Evolutionary conservation across 2,797 vertebrate genomes (phyloP).

Genomic region (Tangara arthus): DNA sequence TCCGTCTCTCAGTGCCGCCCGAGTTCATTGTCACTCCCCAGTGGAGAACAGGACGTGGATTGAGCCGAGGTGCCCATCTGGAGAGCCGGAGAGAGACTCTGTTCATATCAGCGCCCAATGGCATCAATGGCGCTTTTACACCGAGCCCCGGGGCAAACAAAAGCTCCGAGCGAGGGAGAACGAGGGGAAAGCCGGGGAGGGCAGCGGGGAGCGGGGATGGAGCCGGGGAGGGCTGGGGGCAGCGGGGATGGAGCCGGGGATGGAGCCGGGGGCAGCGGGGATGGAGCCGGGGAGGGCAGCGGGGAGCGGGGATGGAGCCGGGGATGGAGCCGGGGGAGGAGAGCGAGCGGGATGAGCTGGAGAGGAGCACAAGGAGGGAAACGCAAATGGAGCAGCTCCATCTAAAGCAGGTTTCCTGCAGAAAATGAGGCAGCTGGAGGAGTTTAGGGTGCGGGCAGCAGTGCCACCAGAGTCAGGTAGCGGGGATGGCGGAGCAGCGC

Average conservation of each 20-base stretch:
- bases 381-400: neutral
- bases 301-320: neutral
- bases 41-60: conserved; percentile 67
- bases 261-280: neutral
- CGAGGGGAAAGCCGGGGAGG: neutral
- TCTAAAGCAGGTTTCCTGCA: neutral
- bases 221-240: neutral
- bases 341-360: neutral
- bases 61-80: conserved; percentile 69
- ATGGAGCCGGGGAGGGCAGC: neutral
- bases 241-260: neutral
- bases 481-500: neutral
- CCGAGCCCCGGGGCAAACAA: conserved; percentile 6
- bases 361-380: neutral
- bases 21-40: conserved; percentile 63
- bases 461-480: neutral
- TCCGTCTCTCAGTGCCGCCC: neutral
- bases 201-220: neutral
- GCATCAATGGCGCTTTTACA: conserved; percentile 56
- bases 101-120: neutral
- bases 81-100: conserved; percentile 43
- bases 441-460: rapidly evolving
- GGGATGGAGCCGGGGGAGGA: neutral
- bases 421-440: neutral
- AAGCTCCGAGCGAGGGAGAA: neutral